Conservation (phyloP, 2,888 invertebrate genomes). For the Nymphalis urticae region DNA sequence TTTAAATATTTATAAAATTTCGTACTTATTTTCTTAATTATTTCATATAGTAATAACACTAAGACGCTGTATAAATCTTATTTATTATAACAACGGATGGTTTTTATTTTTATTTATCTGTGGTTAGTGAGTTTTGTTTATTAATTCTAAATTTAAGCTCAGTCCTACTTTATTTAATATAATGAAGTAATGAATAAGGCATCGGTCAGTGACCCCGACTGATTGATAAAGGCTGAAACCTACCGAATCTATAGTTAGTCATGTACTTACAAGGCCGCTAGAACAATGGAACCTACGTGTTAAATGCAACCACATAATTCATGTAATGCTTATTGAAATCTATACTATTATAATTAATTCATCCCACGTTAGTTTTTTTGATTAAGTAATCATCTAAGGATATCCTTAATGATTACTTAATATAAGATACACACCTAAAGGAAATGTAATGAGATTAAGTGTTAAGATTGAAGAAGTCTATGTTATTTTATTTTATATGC, state of each 20-base stretch:
- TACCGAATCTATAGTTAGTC: slow-evolving; percentile 1
- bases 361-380: background rate
- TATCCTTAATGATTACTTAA: too few species aligned
- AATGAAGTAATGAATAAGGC: slow-evolving; percentile 36
- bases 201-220: slow-evolving; percentile 44
- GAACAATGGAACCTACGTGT: slow-evolving; percentile 33
- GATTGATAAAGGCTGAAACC: slow-evolving; percentile 27
- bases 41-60: too few species aligned
- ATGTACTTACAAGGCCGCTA: slow-evolving; percentile 22
- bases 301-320: slow-evolving; percentile 2
- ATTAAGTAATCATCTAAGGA: background rate
- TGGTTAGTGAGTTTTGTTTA: slow-evolving; percentile 20
- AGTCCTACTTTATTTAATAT: slow-evolving; percentile 21
- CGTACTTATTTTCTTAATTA: too few species aligned
- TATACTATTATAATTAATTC: background rate
- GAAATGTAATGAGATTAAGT: too few species aligned
- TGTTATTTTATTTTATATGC: too few species aligned
- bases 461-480: too few species aligned
- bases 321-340: background rate
- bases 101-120: slow-evolving; percentile 21
- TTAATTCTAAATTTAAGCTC: slow-evolving; percentile 31
- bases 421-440: too few species aligned
- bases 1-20: too few species aligned
- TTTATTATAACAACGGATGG: background rate
- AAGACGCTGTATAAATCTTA: background rate